Conservation (phyloP, 1,140 invertebrate species). For the Neodiprion lecontei region DNA sequence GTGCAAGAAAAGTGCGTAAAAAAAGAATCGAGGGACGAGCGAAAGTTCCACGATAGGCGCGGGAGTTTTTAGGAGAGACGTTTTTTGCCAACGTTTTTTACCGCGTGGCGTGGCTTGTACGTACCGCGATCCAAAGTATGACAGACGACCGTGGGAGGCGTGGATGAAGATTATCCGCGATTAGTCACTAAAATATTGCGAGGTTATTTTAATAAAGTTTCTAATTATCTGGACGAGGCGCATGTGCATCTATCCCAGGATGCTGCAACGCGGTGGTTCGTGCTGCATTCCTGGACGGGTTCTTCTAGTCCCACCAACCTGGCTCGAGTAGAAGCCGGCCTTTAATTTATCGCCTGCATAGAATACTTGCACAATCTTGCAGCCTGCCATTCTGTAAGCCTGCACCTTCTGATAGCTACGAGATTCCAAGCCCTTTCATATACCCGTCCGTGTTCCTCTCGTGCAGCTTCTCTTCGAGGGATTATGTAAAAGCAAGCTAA, state of each 20-base stretch:
- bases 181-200: slow-evolving; percentile 27
- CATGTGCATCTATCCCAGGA: neutral
- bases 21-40: too few species aligned
- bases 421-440: neutral
- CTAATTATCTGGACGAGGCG: neutral
- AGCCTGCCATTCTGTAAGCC: slow-evolving; percentile 28
- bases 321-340: slow-evolving; percentile 16
- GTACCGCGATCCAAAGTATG: neutral
- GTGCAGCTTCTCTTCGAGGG: too few species aligned
- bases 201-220: slow-evolving; percentile 26
- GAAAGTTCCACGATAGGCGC: neutral
- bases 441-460: too few species aligned
- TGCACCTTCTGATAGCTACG: neutral
- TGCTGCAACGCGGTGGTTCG: neutral
- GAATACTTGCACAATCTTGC: slow-evolving; percentile 18
- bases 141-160: neutral
- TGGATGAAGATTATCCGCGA: slow-evolving; percentile 4
- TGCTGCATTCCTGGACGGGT: slow-evolving; percentile 36
- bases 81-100: too few species aligned
- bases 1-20: too few species aligned
- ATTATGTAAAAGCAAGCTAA: too few species aligned
- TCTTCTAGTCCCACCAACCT: slow-evolving; percentile 32
- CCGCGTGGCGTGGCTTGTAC: too few species aligned
- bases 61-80: neutral
- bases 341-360: slow-evolving; percentile 40